Evolutionary conservation across 2,797 vertebrate genomes (phyloP).

Genomic region (Amblyraja radiata): DNA sequence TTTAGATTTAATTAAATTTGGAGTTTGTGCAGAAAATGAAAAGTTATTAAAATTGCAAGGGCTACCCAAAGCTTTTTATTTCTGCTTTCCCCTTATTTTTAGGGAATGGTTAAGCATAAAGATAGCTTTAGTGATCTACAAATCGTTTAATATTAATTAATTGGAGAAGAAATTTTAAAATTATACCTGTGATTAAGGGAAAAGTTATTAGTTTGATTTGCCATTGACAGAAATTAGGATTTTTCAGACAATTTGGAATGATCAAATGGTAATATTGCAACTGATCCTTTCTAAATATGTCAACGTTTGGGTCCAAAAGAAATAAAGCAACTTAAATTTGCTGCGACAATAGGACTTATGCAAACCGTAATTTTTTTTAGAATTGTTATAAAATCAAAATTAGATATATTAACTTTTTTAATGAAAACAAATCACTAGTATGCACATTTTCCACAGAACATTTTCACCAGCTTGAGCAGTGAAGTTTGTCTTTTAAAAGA

Average conservation of each 20-base stretch:
- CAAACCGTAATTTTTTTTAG: not conserved
- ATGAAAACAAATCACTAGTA: not conserved
- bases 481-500: not conserved
- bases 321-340: not conserved
- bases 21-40: not conserved
- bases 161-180: not conserved
- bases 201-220: not conserved
- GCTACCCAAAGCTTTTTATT: not conserved
- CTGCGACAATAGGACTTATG: not conserved
- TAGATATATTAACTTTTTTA: not conserved
- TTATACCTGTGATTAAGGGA: not conserved
- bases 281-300: not conserved
- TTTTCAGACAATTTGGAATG: not conserved
- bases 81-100: not conserved
- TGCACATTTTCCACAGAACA: not conserved
- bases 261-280: not conserved
- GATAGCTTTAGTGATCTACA: not conserved
- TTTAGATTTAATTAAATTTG: not conserved
- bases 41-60: not conserved
- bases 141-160: not conserved
- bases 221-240: not conserved
- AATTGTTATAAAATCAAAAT: constrained; percentile 14
- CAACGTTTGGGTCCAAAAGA: not conserved
- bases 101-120: not conserved
- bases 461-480: not conserved